phyloP scores from a whole-genome alignment of 2,888 invertebrate species.

The Drosophila mayaguana region DNA sequence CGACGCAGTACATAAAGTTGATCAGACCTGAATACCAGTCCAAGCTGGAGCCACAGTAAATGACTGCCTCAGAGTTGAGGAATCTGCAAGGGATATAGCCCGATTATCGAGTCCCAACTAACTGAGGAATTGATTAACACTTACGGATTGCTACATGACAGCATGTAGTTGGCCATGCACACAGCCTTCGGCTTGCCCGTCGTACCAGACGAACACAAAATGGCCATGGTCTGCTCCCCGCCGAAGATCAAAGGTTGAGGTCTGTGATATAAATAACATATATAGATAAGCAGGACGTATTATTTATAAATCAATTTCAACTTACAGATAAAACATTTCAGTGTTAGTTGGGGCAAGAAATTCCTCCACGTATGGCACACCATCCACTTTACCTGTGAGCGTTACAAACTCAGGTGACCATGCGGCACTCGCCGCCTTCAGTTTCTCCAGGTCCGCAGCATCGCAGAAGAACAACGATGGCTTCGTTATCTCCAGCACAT shows the following conservation, averaged over 20 bases:
- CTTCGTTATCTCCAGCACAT: constrained; percentile 57
- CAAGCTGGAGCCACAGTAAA: constrained; percentile 52
- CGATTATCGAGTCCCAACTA: background rate
- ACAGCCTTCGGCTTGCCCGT: constrained; percentile 74
- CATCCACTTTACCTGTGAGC: constrained; percentile 43
- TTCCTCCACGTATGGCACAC: constrained; percentile 43
- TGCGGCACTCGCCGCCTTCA: constrained; percentile 47
- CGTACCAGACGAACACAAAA: constrained; percentile 75
- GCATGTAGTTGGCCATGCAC: constrained; percentile 53
- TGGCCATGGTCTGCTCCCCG: constrained; percentile 59
- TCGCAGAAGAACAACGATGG: constrained; percentile 74
- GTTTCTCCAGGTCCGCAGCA: constrained; percentile 46
- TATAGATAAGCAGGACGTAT: too few species aligned
- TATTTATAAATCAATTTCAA: background rate
- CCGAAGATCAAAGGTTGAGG: constrained; percentile 47
- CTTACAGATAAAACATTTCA: constrained; percentile 56
- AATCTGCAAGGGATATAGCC: background rate
- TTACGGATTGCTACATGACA: constrained; percentile 13
- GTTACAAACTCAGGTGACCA: constrained; percentile 51
- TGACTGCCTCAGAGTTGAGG: constrained; percentile 27
- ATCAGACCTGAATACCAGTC: constrained; percentile 68
- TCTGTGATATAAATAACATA: constrained; percentile 21
- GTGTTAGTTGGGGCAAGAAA: constrained; percentile 50
- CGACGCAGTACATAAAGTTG: constrained; percentile 28
- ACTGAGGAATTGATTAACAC: background rate